phyloP scores from a whole-genome alignment of 1,140 invertebrate species.

The Metaphire vulgaris region DNA sequence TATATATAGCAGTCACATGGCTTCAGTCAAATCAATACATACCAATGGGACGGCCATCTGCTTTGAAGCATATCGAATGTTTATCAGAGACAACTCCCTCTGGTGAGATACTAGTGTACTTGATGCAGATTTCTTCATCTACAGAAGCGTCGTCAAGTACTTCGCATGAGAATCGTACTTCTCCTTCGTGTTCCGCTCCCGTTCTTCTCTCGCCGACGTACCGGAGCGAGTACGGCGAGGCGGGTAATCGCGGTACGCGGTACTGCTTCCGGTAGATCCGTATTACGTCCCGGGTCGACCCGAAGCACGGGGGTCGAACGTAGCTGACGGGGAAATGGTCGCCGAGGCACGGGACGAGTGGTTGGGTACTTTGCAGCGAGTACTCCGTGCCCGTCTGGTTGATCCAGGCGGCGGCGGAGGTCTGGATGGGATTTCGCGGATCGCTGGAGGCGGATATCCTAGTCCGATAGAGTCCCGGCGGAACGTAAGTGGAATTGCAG shows the following conservation, averaged over 20 bases:
- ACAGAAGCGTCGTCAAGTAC: neutral
- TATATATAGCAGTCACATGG: no score
- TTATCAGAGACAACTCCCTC: neutral
- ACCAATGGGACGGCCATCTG: neutral
- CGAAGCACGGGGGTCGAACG: neutral
- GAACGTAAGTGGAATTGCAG: neutral
- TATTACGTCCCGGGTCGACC: neutral
- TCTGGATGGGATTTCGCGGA: neutral
- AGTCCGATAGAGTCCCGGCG: neutral
- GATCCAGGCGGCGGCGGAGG: neutral
- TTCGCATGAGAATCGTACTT: neutral
- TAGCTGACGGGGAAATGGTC: neutral
- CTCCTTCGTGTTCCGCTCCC: neutral
- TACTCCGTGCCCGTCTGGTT: neutral
- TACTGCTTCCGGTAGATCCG: neutral
- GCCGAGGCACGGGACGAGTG: neutral
- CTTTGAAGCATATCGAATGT: neutral
- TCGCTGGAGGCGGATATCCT: neutral
- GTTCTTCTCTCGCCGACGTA: neutral
- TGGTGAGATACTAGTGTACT: neutral
- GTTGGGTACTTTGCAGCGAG: neutral
- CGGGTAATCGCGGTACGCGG: neutral
- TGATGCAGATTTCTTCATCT: neutral
- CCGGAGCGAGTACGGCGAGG: neutral
- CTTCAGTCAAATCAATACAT: no score